Evolutionary conservation across 2,113 vertebrate species (phyloP), one percentile per base, ranked within the genome.

Genomic region (Entomyzon cyanotis): DNA sequence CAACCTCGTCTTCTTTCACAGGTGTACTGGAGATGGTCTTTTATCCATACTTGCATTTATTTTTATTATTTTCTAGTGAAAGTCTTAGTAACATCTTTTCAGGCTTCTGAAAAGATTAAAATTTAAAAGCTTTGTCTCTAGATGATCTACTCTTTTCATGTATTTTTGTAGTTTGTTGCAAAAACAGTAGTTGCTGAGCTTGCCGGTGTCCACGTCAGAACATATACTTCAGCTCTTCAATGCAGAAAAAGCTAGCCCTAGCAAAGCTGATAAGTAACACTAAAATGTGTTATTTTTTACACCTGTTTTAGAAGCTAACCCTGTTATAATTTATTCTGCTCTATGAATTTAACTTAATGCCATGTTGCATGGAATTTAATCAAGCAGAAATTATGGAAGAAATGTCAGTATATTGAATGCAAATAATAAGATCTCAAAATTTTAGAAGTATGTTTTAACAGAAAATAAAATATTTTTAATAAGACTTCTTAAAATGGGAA

Each of bases 221-320:
- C 80, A 75, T 96, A 92, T 89, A 96, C 94, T 95, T 95, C 90
- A 93, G 82, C 69, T 96, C 86, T 95, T 90, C 88, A 90, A 24
- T 94, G 86, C 86, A 84, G 88, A 93, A 96, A 90, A 96, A 96
- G 73, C 64, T 85, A 96, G 83, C 86, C 86, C 65, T 87, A 96
- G 94, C 90, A 94, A 93, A 95, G 93, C 95, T 97, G 94, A 96
- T 96, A 96, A 96, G 89, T 92, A 95, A 97, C 93, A 96, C 96
- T 97, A 96, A 95, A 97, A 97, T 96, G 96, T 96, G 95, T 97
- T 95, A 96, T 94, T 96, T 97, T 97, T 97, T 96, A 97, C 94
- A 96, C 96, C 95, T 96, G 94, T 94, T 96, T 95, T 95, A 94
- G 92, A 96, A 96, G 93, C 92, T 96, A 96, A 97, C 95, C 95